Percentiles rank a stretch among this genome's conserved stretches.
phyloP scores from a whole-genome alignment of 2,888 invertebrate species.

The Subacronicta megacephala region DNA sequence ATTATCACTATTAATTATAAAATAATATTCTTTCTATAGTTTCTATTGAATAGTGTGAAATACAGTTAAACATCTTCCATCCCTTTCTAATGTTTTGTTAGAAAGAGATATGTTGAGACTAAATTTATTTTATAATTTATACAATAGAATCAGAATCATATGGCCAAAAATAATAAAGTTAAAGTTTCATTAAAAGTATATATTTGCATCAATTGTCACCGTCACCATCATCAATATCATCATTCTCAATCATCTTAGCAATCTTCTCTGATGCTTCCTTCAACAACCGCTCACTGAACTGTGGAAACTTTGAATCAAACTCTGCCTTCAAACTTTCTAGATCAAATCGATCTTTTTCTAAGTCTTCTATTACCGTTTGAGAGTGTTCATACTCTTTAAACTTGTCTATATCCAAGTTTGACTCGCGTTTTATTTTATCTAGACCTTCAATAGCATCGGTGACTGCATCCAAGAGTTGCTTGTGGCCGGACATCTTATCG shows the following conservation, averaged over 20 bases:
- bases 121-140: no score
- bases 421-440: slow-evolving; percentile 79
- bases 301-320: slow-evolving; percentile 77
- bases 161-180: no score
- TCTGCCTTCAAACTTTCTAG: slow-evolving; percentile 71
- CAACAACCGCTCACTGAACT: slow-evolving; percentile 76
- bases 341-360: slow-evolving; percentile 72
- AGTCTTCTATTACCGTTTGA: slow-evolving; percentile 59
- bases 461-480: slow-evolving; percentile 79
- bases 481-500: slow-evolving; percentile 73
- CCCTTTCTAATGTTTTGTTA: no score
- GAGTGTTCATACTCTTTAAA: slow-evolving; percentile 74
- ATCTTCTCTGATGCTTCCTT: slow-evolving; percentile 77
- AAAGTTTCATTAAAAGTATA: neutral
- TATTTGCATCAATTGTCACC: slow-evolving; percentile 16
- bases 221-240: slow-evolving; percentile 60
- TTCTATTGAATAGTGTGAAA: no score
- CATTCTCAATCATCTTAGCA: slow-evolving; percentile 68
- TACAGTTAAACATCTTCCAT: no score
- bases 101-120: no score
- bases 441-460: slow-evolving; percentile 80
- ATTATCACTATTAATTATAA: no score
- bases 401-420: slow-evolving; percentile 72
- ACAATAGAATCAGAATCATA: no score
- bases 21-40: no score